Conservation (phyloP, 2,113 vertebrate species). For the Malurus cyaneus region DNA sequence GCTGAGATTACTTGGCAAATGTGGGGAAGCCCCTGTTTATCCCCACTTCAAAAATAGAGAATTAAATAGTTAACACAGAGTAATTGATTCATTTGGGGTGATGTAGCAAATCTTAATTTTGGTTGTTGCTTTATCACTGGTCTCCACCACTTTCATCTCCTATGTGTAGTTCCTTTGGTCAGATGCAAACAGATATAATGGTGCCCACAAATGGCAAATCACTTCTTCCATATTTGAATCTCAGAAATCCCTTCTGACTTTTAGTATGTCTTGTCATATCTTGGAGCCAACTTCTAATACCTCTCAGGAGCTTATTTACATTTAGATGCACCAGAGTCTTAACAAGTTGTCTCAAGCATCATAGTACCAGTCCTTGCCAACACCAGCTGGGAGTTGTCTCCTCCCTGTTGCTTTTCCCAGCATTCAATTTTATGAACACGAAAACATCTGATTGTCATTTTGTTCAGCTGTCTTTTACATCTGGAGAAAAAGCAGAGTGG, state of each 20-base stretch:
- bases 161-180: not conserved
- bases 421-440: not conserved
- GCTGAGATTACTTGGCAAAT: not conserved
- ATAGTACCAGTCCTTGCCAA: not conserved
- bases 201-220: not conserved
- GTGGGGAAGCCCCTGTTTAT: not conserved
- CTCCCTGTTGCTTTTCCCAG: not conserved
- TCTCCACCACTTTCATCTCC: not conserved
- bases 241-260: not conserved
- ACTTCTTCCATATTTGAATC: not conserved
- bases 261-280: not conserved
- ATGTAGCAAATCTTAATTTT: not conserved
- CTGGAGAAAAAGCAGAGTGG: not conserved
- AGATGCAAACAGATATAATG: not conserved
- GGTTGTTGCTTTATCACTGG: not conserved
- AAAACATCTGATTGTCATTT: constrained; percentile 27
- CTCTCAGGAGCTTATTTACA: not conserved
- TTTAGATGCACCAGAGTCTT: not conserved
- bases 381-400: not conserved
- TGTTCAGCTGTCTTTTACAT: not conserved
- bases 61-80: not conserved
- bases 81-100: not conserved
- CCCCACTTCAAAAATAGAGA: not conserved
- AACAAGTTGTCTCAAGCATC: not conserved
- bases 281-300: not conserved